These are phyloP conservation scores for Rhadina sibilatrix DNA, from an alignment of 2,113 vertebrate species.

Conservation along the genomic window DNA sequence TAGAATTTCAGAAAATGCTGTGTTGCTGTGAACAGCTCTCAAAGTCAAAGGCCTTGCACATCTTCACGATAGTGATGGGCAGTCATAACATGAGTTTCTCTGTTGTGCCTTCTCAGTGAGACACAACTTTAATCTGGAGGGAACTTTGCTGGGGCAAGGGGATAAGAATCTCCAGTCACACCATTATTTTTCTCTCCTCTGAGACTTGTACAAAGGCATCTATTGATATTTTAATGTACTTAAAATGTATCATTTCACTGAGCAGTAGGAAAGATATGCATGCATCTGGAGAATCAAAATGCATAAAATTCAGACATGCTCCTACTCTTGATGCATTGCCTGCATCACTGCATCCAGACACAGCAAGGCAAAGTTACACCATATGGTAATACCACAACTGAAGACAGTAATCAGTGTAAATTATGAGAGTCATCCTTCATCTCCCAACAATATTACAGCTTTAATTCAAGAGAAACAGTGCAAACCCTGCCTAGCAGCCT, in stretches of 20 bases:
- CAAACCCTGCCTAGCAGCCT: neutral
- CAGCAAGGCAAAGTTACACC: neutral
- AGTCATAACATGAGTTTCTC: neutral
- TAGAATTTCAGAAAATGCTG: neutral
- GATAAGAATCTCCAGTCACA: neutral
- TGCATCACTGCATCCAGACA: neutral
- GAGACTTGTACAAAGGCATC: neutral
- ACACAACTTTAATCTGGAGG: neutral
- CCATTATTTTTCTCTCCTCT: neutral
- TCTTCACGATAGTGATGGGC: neutral
- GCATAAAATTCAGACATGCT: neutral
- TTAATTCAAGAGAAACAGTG: neutral
- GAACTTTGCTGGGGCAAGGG: neutral
- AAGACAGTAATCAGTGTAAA: neutral
- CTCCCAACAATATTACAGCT: neutral
- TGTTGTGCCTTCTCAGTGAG: neutral
- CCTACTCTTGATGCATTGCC: fast-evolving
- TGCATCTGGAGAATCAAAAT: neutral
- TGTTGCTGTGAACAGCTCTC: neutral
- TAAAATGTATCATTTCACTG: neutral
- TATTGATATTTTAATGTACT: neutral
- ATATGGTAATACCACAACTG: neutral
- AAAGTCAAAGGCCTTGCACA: neutral
- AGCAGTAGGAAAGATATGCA: neutral
- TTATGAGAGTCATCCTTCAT: neutral